A percentile compares a stretch with the other conserved stretches of the same genome.
Conservation (phyloP, 2,797 vertebrate species). For the Florisuga fusca region DNA sequence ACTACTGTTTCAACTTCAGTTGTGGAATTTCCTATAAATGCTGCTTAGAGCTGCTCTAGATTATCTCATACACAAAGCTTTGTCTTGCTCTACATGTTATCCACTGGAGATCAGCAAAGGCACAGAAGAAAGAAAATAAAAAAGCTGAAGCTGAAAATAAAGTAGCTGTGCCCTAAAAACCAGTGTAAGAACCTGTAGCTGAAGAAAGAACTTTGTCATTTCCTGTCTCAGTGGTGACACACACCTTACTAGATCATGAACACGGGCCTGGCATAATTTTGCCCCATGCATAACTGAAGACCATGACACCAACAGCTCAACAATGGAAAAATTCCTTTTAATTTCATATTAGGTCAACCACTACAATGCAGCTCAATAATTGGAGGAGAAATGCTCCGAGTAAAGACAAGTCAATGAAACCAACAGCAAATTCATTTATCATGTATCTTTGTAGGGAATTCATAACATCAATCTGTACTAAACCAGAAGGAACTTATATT, state of each 20-base stretch:
- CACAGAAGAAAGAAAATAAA: not conserved
- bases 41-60: not conserved
- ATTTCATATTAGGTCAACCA: not conserved
- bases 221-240: not conserved
- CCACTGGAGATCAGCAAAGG: not conserved
- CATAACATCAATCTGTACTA: not conserved
- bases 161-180: not conserved
- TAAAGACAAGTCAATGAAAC: not conserved
- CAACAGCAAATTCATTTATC: not conserved
- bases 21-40: not conserved
- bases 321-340: not conserved
- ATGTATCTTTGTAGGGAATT: not conserved
- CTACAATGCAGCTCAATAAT: not conserved
- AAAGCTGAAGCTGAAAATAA: not conserved
- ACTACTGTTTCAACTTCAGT: not conserved
- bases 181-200: not conserved
- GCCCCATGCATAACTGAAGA: not conserved
- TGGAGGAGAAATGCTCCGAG: not conserved
- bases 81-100: not conserved
- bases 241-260: not conserved
- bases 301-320: not conserved
- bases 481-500: not conserved
- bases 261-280: not conserved
- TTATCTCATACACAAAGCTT: not conserved
- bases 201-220: not conserved